Percentiles rank a stretch among this genome's conserved stretches.
Conservation (phyloP, 1,140 invertebrate genomes). For the Papilio helenus region DNA sequence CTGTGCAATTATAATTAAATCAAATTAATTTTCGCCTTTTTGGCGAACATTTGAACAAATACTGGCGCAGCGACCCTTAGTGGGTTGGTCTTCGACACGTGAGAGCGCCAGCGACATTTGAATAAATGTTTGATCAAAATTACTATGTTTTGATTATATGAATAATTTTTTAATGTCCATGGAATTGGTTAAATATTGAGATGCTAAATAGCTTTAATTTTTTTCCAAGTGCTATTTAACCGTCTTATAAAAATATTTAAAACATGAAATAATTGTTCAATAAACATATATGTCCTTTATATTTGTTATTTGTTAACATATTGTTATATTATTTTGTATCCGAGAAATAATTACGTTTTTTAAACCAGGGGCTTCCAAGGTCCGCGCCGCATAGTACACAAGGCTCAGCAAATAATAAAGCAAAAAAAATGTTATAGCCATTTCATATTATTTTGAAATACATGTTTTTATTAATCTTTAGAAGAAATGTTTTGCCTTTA, state of each 20-base stretch:
- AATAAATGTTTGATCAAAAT: background rate
- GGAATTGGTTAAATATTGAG: background rate
- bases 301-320: background rate
- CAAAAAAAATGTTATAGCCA: no score
- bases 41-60: background rate
- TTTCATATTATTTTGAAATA: background rate
- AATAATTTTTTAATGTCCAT: background rate
- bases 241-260: background rate
- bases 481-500: background rate
- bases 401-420: no score
- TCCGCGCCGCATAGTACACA: background rate
- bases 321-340: conserved; percentile 2
- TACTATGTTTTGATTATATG: background rate
- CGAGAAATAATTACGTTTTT: background rate
- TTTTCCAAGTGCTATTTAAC: background rate
- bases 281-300: background rate
- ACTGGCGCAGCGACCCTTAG: no score
- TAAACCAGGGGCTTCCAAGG: background rate
- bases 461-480: background rate
- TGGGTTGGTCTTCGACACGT: no score
- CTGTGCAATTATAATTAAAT: conserved; percentile 18
- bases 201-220: conserved; percentile 2
- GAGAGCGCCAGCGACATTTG: no score
- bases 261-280: background rate
- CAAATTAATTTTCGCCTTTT: background rate